Percentiles rank a stretch among this genome's conserved stretches.
Conservation (phyloP, 1,140 invertebrate genomes). For the Notospermus geniculatus region DNA sequence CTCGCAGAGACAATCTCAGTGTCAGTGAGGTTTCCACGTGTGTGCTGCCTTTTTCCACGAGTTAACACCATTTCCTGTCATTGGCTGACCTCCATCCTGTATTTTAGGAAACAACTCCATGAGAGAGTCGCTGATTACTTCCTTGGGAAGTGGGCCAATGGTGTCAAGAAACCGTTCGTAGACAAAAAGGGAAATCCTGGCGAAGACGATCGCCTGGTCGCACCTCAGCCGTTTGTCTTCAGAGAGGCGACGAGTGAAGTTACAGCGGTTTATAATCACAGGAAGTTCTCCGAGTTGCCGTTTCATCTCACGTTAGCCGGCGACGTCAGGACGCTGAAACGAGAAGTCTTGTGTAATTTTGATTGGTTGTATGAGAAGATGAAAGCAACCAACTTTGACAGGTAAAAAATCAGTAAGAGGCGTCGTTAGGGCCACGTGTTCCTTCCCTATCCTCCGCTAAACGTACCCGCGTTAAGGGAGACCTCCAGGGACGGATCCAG, state of each 20-base stretch:
- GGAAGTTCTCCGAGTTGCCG: constrained; percentile 1
- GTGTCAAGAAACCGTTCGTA: constrained; percentile 1
- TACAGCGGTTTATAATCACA: neutral
- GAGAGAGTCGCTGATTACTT: constrained; percentile 18
- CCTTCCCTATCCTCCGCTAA: no score
- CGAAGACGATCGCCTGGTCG: neutral
- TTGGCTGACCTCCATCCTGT: no score
- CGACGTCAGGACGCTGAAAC: neutral
- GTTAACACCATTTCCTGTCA: no score
- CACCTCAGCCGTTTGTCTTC: constrained; percentile 3
- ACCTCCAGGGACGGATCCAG: no score
- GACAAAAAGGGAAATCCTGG: neutral
- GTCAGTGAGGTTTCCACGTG: no score
- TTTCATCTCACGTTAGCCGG: neutral
- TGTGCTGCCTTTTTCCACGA: no score
- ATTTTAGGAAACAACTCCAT: constrained; percentile 5
- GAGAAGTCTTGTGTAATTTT: constrained; percentile 7
- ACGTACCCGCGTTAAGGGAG: no score
- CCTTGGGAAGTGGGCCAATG: constrained; percentile 9
- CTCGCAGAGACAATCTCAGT: no score
- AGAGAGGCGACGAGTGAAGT: no score
- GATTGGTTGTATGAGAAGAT: neutral
- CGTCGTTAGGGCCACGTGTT: no score
- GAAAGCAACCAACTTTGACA: neutral
- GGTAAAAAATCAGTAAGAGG: no score